Percentiles rank a stretch among this genome's conserved stretches.
Conservation (phyloP, 1,140 invertebrate genomes). For the Scaptomyza graminum region DNA sequence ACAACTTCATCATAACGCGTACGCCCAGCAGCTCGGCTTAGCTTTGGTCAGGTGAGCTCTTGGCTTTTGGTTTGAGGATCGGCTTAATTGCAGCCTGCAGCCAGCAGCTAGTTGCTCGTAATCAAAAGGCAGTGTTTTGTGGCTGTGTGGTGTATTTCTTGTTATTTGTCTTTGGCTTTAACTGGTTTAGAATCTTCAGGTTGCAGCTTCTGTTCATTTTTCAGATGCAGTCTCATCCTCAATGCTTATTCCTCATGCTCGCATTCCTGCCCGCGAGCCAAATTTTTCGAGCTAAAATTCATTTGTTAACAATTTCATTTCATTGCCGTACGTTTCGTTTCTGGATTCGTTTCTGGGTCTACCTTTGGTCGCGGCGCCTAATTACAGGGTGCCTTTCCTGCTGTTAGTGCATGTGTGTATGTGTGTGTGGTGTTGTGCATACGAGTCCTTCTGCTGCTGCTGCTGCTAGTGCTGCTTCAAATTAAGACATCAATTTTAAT, state of each 20-base stretch:
- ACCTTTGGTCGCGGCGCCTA: conserved; percentile 66
- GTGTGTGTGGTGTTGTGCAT: conserved; percentile 39
- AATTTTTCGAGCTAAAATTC: conserved; percentile 74
- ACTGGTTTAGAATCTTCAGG: conserved; percentile 46
- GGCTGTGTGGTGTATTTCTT: conserved; percentile 31
- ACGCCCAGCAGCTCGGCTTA: conserved; percentile 35
- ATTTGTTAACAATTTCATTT: conserved; percentile 82
- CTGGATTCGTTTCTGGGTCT: conserved; percentile 22
- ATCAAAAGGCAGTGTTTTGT: conserved; percentile 70
- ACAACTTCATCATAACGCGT: conserved; percentile 77
- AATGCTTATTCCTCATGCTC: too few relatives aligned
- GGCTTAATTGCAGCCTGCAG: conserved; percentile 64
- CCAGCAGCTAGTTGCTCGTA: conserved; percentile 60
- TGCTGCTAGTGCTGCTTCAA: conserved; percentile 44
- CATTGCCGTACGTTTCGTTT: too few relatives aligned
- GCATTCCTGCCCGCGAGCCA: conserved; percentile 63
- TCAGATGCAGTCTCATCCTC: neutral
- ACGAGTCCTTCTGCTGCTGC: conserved; percentile 38
- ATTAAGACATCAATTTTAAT: conserved; percentile 82
- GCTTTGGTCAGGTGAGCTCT: neutral
- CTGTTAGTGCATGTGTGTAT: conserved; percentile 21
- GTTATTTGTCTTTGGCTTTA: conserved; percentile 79
- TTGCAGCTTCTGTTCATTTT: conserved; percentile 12
- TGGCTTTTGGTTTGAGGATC: conserved; percentile 12
- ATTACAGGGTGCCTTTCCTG: conserved; percentile 69